Conservation (phyloP, 1,140 invertebrate species). For the Psix sp. region DNA sequence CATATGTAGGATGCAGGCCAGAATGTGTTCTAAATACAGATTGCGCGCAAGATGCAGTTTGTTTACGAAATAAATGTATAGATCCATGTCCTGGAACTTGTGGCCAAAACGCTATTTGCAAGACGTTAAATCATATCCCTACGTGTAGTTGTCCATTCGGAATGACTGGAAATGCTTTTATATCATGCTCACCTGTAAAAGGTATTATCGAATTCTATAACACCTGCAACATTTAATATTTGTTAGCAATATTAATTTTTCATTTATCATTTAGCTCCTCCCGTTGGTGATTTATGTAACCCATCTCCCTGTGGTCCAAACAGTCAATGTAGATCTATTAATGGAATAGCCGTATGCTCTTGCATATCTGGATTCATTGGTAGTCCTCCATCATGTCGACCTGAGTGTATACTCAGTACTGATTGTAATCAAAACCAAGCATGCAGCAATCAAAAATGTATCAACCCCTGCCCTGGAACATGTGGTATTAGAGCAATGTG, state of each 20-base stretch:
- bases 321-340: conserved; percentile 82
- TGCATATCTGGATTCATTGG: conserved; percentile 85
- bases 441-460: conserved; percentile 82
- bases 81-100: conserved; percentile 78
- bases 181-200: conserved; percentile 13
- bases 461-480: conserved; percentile 81
- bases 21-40: conserved; percentile 76
- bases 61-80: conserved; percentile 76
- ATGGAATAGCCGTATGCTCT: conserved; percentile 82
- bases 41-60: conserved; percentile 75
- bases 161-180: conserved; percentile 76
- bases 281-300: conserved; percentile 81
- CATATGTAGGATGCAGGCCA: conserved; percentile 77
- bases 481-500: conserved; percentile 80
- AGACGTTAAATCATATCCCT: conserved; percentile 75
- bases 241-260: not conserved
- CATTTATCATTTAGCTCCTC: conserved; percentile 67
- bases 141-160: conserved; percentile 76
- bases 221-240: not conserved
- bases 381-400: conserved; percentile 83
- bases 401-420: conserved; percentile 82
- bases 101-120: conserved; percentile 77
- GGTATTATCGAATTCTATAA: not conserved
- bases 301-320: conserved; percentile 88
- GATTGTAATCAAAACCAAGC: conserved; percentile 81